phyloP scores from a whole-genome alignment of 2,113 vertebrate genomes.

The Drymodes brunneopygia region DNA sequence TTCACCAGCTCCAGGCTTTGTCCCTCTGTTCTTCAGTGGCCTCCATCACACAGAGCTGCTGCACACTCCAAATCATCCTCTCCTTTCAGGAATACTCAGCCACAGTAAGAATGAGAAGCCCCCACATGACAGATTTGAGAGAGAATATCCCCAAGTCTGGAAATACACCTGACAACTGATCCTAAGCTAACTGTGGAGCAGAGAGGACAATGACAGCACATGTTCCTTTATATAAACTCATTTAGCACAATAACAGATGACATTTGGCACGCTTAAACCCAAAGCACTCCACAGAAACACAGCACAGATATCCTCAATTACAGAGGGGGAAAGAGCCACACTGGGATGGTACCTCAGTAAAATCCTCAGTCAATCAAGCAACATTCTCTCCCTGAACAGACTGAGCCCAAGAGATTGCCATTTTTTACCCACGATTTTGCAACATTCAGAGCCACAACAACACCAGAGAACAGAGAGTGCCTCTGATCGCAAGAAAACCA shows the following conservation, averaged over 20 bases:
- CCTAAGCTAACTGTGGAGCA: not conserved
- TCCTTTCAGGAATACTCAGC: not conserved
- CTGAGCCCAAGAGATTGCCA: not conserved
- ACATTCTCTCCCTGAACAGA: not conserved
- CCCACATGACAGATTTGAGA: not conserved
- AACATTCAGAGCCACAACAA: not conserved
- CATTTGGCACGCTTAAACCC: not conserved
- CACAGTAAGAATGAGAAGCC: not conserved
- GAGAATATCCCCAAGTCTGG: not conserved
- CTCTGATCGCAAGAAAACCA: not conserved
- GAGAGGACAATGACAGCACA: not conserved
- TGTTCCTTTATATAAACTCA: not conserved
- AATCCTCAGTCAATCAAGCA: not conserved
- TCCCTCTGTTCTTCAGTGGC: not conserved
- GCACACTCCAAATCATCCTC: not conserved
- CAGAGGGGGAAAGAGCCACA: not conserved
- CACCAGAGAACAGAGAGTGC: not conserved
- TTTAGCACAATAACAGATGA: not conserved
- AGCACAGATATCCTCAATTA: not conserved
- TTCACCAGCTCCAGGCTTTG: not conserved
- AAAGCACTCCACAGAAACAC: not conserved
- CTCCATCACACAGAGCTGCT: not conserved
- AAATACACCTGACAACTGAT: not conserved
- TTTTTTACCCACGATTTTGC: not conserved
- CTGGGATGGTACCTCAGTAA: not conserved